phyloP scores from a whole-genome alignment of 2,797 vertebrate species.

The Fringilla coelebs region DNA sequence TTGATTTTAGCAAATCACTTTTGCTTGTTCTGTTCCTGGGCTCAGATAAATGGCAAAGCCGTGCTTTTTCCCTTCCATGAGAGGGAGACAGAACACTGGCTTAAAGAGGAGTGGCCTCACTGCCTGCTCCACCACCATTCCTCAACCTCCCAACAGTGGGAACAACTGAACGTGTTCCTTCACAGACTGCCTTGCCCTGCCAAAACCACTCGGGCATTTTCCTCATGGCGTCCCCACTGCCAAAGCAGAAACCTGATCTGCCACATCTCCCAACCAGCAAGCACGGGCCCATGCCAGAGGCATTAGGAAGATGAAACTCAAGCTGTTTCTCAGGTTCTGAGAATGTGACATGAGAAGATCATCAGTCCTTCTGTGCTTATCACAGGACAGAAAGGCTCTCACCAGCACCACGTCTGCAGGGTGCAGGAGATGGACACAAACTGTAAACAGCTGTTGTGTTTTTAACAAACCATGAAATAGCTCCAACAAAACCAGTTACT shows the following conservation, averaged over 20 bases:
- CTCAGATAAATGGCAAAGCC: background rate
- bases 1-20: constrained; percentile 69
- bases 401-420: background rate
- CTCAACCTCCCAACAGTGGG: background rate
- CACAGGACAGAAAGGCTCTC: background rate
- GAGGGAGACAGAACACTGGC: constrained; percentile 58
- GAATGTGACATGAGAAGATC: background rate
- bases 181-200: background rate
- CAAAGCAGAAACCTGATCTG: background rate
- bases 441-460: constrained; percentile 51
- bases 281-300: background rate
- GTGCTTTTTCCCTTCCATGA: constrained; percentile 52
- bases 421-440: constrained; percentile 9
- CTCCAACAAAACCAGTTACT: constrained; percentile 6
- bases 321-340: constrained; percentile 36
- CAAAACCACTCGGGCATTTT: background rate
- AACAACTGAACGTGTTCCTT: background rate
- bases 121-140: background rate
- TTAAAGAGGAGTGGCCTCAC: background rate
- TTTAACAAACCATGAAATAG: constrained; percentile 44
- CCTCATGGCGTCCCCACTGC: background rate
- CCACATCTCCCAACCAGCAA: background rate
- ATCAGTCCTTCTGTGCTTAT: background rate
- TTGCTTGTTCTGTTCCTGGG: background rate
- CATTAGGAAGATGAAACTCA: background rate